These are phyloP conservation scores for Basileuterus tristriatus DNA, from an alignment of 2,797 vertebrate species.

Conservation along the genomic window DNA sequence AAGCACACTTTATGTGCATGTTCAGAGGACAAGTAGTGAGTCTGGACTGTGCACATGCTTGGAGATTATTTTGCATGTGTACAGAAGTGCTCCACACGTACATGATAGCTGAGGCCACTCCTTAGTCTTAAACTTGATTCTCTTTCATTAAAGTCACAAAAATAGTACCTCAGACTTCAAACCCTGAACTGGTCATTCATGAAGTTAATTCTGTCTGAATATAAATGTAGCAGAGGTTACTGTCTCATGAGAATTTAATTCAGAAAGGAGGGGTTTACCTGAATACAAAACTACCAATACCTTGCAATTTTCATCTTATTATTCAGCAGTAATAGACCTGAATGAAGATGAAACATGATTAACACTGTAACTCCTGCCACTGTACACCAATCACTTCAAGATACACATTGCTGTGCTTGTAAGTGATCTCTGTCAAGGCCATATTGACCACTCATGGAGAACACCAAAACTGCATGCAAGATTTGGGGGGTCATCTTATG, in stretches of 20 bases:
- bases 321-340: background rate
- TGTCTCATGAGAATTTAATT: background rate
- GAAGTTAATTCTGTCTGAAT: background rate
- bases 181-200: background rate
- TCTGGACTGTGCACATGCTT: background rate
- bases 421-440: background rate
- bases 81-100: background rate
- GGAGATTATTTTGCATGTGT: background rate
- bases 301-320: background rate
- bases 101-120: background rate
- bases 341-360: background rate
- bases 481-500: background rate
- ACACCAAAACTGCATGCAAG: background rate
- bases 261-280: background rate
- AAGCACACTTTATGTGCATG: background rate
- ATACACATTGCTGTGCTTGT: background rate
- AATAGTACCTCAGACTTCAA: background rate
- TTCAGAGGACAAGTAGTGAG: background rate
- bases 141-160: background rate
- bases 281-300: background rate
- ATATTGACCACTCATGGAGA: background rate
- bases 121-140: background rate
- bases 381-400: background rate
- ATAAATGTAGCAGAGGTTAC: background rate
- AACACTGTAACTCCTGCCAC: background rate